Conservation (phyloP, 2,888 invertebrate species). For the Anagyrus pseudococci region DNA sequence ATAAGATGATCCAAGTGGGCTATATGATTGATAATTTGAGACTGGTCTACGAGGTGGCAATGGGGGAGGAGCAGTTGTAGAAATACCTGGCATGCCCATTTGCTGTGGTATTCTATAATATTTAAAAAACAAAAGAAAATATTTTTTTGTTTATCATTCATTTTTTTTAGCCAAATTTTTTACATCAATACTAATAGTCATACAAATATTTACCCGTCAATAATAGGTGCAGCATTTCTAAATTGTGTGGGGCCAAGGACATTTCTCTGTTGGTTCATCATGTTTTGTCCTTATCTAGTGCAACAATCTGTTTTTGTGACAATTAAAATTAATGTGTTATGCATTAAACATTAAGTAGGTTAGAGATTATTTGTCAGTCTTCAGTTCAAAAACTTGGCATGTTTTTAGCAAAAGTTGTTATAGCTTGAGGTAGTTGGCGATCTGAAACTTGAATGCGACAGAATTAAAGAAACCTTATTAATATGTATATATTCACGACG, state of each 20-base stretch:
- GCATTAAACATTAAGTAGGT: slow-evolving; percentile 16
- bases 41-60: slow-evolving; percentile 51
- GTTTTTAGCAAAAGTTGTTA: no score
- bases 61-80: slow-evolving; percentile 49
- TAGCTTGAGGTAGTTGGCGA: no score
- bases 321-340: background rate
- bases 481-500: no score
- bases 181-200: background rate
- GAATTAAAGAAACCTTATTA: no score
- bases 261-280: slow-evolving; percentile 47
- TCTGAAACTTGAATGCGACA: no score
- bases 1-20: slow-evolving; percentile 43
- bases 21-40: slow-evolving; percentile 45
- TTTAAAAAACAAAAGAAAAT: background rate
- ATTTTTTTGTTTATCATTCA: background rate
- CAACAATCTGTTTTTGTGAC: background rate
- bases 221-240: slow-evolving; percentile 45
- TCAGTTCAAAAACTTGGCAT: background rate
- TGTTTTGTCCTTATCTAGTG: slow-evolving; percentile 8
- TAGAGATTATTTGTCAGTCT: slow-evolving; percentile 4
- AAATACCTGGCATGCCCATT: slow-evolving; percentile 30
- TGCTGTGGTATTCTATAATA: slow-evolving; percentile 26
- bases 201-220: slow-evolving; percentile 44
- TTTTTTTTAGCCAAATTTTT: background rate
- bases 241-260: slow-evolving; percentile 43